Evolutionary conservation across 2,888 invertebrate genomes (phyloP).

Genomic region (Standfussiana lucernea): DNA sequence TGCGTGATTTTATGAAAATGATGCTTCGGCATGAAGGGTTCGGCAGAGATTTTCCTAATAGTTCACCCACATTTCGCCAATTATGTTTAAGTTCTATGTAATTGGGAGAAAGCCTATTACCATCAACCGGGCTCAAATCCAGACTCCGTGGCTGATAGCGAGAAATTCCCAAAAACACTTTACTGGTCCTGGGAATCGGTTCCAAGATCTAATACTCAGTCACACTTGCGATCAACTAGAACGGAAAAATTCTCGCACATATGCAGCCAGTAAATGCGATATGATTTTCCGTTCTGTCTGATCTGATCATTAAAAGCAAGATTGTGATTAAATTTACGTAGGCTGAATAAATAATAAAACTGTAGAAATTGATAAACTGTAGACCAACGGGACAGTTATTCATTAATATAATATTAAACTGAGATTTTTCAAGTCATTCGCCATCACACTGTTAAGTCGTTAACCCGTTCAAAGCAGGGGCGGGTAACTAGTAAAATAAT

Average conservation of each 20-base stretch:
- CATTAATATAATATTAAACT: not conserved
- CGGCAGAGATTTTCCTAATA: not conserved
- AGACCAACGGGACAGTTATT: not conserved
- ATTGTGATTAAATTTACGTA: too few species aligned
- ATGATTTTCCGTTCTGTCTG: too few species aligned
- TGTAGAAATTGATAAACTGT: too few species aligned
- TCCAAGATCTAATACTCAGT: not conserved
- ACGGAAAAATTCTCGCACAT: too few species aligned
- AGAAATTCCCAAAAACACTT: not conserved
- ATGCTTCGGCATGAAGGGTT: too few species aligned
- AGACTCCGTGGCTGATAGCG: not conserved
- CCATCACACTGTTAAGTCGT: not conserved
- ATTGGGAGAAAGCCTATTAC: not conserved
- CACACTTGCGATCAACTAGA: not conserved
- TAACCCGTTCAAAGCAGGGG: not conserved
- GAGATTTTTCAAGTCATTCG: not conserved
- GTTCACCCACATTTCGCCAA: not conserved
- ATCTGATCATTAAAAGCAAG: too few species aligned
- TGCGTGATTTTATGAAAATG: too few species aligned
- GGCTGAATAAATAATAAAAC: too few species aligned
- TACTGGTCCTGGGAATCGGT: not conserved
- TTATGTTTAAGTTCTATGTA: too few species aligned
- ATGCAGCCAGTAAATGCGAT: too few species aligned
- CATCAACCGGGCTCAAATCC: not conserved
- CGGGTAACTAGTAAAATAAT: slow-evolving; percentile 8